Evolutionary conservation across 2,888 invertebrate genomes (phyloP), one percentile per base, ranked within the genome.

Genomic region (Heliconius hortense): DNA sequence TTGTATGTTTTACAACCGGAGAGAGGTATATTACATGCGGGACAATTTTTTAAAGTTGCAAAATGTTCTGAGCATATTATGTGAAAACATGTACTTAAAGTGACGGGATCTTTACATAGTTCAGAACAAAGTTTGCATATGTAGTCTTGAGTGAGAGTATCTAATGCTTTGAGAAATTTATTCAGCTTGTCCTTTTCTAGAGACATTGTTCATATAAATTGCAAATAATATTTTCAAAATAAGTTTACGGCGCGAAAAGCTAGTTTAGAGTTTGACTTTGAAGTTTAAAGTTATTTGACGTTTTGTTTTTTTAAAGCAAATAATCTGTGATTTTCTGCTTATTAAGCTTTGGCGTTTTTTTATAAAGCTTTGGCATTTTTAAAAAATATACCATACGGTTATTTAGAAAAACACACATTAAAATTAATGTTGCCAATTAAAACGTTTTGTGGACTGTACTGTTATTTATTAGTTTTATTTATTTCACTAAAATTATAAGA

Each of bases 1-100:
- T 79, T 78, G 76, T 82, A 91, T 0, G 83, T 84, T 13, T 81
- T 83, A 74, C 86, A 86, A 1, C 85, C 86, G 31, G 87, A 84
- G 5, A 92, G 79, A 5, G 85, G 83, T 31, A 82, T 82, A 60
- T 85, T 81, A 72, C 93, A 94, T 2, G 82, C 85, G 0, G 93
- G 92, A 77, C 93, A 93, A 1, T 80, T 79, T 67, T 86, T 84
- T 66, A 92, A 80, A 24, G 74, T 80, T 15, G 81, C 79, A 56
- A 90, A 90, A 82, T 94, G 94, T 69, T 85, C 85, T 0, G 84
- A 83, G 79, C 94, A 94, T 77, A 94, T 87, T 0, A 90, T 79
- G 77, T 94, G 94, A 76, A 90, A 93, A 82, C 94, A 94, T 81
- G 87, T 85, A 73, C 89, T 90, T n/a, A 94, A 79, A 11, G 89